Conservation (phyloP, 2,113 vertebrate species). For the Thermophis baileyi region DNA sequence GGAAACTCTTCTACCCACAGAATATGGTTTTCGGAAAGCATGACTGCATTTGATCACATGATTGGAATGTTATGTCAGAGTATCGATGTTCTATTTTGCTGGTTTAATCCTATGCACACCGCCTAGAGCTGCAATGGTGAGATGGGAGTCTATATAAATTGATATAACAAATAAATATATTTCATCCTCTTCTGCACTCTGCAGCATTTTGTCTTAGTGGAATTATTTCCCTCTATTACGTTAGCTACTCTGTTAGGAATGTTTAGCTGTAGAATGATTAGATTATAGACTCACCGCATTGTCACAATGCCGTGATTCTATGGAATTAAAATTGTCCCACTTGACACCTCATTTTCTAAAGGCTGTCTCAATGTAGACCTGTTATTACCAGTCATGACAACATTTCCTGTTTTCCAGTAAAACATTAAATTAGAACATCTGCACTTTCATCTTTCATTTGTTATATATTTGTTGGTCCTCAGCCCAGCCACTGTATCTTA, state of each 20-base stretch:
- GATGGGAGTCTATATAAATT: neutral
- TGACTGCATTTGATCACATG: neutral
- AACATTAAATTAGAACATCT: conserved; percentile 19
- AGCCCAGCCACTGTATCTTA: neutral
- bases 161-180: neutral
- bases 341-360: neutral
- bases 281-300: neutral
- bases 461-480: neutral
- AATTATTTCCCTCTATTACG: neutral
- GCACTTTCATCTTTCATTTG: neutral
- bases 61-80: neutral
- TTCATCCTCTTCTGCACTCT: neutral
- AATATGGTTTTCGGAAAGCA: neutral
- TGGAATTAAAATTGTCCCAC: neutral
- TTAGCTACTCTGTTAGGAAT: conserved; percentile 12
- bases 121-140: neutral
- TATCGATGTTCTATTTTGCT: neutral
- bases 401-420: neutral
- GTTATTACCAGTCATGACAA: neutral
- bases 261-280: neutral
- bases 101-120: neutral
- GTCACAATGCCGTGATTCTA: neutral
- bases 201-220: neutral
- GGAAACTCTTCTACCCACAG: neutral
- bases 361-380: neutral